Conservation (phyloP, 2,113 vertebrate genomes). For the Ciconia maguari region DNA sequence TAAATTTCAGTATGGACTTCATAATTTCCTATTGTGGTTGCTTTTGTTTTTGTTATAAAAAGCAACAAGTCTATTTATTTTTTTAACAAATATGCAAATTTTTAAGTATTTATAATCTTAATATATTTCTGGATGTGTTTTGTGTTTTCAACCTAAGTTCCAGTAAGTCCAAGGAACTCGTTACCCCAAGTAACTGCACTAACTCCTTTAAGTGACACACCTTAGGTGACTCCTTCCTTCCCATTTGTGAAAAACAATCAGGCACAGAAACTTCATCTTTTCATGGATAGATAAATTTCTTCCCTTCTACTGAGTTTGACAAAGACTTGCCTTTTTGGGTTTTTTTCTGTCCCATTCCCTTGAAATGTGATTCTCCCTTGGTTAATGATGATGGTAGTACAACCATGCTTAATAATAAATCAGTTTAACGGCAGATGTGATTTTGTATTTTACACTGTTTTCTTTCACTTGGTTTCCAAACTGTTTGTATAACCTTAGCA, state of each 20-base stretch:
- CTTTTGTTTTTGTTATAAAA: background rate
- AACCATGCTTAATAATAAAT: background rate
- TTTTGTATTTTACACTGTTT: background rate
- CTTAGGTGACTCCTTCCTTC: background rate
- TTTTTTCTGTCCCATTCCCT: background rate
- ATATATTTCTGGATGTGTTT: background rate
- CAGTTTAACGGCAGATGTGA: background rate
- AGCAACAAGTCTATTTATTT: background rate
- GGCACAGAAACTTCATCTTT: background rate
- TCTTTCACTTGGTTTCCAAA: background rate
- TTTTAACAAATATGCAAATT: background rate
- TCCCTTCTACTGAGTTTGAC: background rate
- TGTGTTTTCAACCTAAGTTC: background rate
- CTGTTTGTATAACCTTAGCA: background rate
- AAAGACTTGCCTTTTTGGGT: background rate
- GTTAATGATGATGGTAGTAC: background rate
- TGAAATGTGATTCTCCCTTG: background rate
- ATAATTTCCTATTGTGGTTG: background rate
- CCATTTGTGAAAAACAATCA: background rate
- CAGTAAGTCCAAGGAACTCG: background rate
- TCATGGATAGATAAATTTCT: background rate
- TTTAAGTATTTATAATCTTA: background rate
- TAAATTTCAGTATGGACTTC: background rate
- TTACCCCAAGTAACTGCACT: background rate
- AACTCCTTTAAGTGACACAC: background rate